Conservation (phyloP, 2,888 invertebrate genomes). For the Teleogryllus oceanicus region DNA sequence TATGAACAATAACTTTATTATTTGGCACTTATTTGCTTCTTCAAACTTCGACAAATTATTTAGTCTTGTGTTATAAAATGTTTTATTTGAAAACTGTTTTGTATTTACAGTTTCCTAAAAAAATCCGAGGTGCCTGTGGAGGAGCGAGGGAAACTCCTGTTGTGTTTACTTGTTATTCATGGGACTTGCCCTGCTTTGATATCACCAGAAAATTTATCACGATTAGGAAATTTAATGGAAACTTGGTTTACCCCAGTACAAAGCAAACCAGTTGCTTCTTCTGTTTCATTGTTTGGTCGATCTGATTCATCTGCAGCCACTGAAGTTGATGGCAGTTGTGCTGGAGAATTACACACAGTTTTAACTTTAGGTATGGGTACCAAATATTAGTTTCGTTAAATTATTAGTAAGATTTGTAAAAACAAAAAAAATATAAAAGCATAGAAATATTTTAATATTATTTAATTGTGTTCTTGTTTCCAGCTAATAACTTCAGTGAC, state of each 20-base stretch:
- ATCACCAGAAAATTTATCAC: not conserved
- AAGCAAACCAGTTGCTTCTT: not conserved
- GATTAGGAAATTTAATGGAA: conserved; percentile 27
- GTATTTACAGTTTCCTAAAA: too few relatives aligned
- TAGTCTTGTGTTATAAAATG: too few relatives aligned
- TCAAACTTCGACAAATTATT: too few relatives aligned
- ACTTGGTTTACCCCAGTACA: conserved; percentile 25
- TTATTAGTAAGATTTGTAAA: not conserved
- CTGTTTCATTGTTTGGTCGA: conserved; percentile 24
- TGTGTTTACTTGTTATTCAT: conserved; percentile 29
- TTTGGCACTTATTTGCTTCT: too few relatives aligned
- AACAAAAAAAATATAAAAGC: not conserved
- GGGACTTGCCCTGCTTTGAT: conserved; percentile 24
- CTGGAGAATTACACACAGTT: conserved; percentile 29
- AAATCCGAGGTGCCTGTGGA: conserved; percentile 1
- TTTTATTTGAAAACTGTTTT: too few relatives aligned
- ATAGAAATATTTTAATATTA: not conserved
- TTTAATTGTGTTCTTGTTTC: not conserved
- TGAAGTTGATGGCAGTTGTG: conserved; percentile 32
- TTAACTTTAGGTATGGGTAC: conserved; percentile 28
- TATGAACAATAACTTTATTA: too few relatives aligned
- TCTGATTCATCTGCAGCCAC: conserved; percentile 25
- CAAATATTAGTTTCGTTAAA: not conserved
- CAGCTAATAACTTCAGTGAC: conserved; percentile 26
- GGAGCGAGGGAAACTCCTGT: conserved; percentile 33